Base-by-base conservation (phyloP, 2,888 invertebrate genomes). In the Gari tellinella region DNA sequence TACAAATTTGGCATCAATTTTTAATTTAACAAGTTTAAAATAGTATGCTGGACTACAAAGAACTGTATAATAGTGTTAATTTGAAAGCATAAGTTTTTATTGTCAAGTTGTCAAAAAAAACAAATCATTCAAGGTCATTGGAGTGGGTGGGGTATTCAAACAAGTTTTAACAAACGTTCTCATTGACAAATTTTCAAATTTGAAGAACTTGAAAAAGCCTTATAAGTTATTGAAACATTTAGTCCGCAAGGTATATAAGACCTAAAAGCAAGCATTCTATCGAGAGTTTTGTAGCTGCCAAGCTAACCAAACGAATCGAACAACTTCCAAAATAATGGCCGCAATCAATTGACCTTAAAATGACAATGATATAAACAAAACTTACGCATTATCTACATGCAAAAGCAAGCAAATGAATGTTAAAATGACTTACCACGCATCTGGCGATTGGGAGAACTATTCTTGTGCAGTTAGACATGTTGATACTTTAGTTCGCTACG, bases 401-500 rank as follows among this genome's bases (percentile, higher is more conserved):
- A 23, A 40, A 67, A 31, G 2, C 10, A 43, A n/a, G 25, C 17
- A 31, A 51, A 5, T 43, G 26, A 12, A 19, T 7, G 31, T 31
- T 31, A 52, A 19, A 25, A n/a, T 46, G 14, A 87, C 88, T 80
- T 77, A 89, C 89, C 84, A 89, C 58, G 74, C 86, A 87, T 72
- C 90, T 85, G 19, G 86, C 81, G 52, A 85, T 77, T 48, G 88
- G 87, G 51, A 85, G 80, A 63, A 82, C 80, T 64, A 86, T 77
- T 85, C 86, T 86, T 78, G 86, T 72, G 80, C 88, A 88, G 65
- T 81, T 80, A 73, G 85, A 87, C 88, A 89, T 89, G 57, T 72
- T 88, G 70, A 31, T 10, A 31, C 31, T 31, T 31, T 31, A 31
- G 31, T 31, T 31, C 10, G 31, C 4, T 31, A 31, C 31, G 31